Percentiles rank a stretch among this genome's conserved stretches.
These are phyloP conservation scores for Psylliodes chrysocephalus DNA, from an alignment of 2,888 invertebrate species.

Conservation along the genomic window DNA sequence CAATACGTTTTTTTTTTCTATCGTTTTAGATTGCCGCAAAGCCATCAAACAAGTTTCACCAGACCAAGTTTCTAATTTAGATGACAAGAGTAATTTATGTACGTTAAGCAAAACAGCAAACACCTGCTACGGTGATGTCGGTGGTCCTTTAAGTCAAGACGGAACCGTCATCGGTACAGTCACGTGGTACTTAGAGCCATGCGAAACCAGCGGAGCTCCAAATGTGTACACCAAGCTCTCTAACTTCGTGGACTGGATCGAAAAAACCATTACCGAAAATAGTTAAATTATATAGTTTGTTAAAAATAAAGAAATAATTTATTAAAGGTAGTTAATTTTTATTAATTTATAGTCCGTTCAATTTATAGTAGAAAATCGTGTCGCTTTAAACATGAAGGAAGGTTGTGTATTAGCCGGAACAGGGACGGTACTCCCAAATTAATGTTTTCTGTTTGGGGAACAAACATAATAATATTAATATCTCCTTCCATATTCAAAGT, in stretches of 20 bases:
- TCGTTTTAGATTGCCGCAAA: constrained; percentile 57
- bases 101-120: neutral
- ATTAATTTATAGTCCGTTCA: too few relatives aligned
- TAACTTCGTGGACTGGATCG: constrained; percentile 57
- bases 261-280: neutral
- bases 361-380: too few relatives aligned
- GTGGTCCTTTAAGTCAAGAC: constrained; percentile 63
- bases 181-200: constrained; percentile 69
- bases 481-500: too few relatives aligned
- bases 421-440: too few relatives aligned
- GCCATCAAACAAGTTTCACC: neutral
- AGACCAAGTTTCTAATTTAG: constrained; percentile 19
- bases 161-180: constrained; percentile 65
- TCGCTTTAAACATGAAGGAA: too few relatives aligned
- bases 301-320: too few relatives aligned
- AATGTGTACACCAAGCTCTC: constrained; percentile 68
- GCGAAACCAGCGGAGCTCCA: constrained; percentile 66
- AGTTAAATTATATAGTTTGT: constrained; percentile 2
- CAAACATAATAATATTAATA: too few relatives aligned
- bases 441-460: too few relatives aligned
- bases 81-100: neutral
- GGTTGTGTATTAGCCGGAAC: too few relatives aligned
- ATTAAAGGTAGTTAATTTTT: too few relatives aligned
- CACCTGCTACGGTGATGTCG: constrained; percentile 68
- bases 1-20: neutral